Evolutionary conservation across 2,113 vertebrate species (phyloP).

Genomic region (Synchiropus splendidus): DNA sequence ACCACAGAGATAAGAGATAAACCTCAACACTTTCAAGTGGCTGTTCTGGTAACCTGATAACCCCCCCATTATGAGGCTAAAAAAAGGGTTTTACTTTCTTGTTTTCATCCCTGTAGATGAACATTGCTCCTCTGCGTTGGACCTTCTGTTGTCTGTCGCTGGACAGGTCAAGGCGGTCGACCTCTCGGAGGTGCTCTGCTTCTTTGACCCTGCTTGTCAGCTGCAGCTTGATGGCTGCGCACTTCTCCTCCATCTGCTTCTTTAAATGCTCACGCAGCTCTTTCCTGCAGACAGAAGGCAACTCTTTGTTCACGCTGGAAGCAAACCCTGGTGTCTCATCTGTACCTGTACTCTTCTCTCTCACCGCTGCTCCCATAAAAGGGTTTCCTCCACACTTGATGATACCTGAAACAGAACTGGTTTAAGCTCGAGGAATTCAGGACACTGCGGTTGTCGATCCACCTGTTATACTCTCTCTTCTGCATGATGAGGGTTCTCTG

Average conservation of each 20-base stretch:
- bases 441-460: too few relatives aligned
- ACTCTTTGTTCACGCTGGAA: too few relatives aligned
- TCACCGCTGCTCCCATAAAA: constrained; percentile 61
- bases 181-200: constrained; percentile 27
- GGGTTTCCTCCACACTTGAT: constrained; percentile 61
- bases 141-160: constrained; percentile 40
- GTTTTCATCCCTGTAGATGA: constrained; percentile 60
- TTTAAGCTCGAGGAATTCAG: not conserved
- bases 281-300: constrained; percentile 29
- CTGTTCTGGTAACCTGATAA: constrained; percentile 15
- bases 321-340: not conserved
- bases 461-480: constrained; percentile 56
- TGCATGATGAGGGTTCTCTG: constrained; percentile 61
- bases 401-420: constrained; percentile 34
- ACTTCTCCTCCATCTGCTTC: constrained; percentile 60
- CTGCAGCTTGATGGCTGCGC: constrained; percentile 32
- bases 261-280: constrained; percentile 55
- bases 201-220: constrained; percentile 39
- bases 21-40: constrained; percentile 6
- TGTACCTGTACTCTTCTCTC: constrained; percentile 62
- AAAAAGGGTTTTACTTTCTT: constrained; percentile 44
- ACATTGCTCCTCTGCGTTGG: constrained; percentile 46
- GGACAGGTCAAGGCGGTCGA: constrained; percentile 38
- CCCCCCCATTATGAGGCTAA: not conserved
- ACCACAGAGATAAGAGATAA: constrained; percentile 1